phyloP scores from a whole-genome alignment of 2,888 invertebrate genomes.

The Drosophila kambysellisi region DNA sequence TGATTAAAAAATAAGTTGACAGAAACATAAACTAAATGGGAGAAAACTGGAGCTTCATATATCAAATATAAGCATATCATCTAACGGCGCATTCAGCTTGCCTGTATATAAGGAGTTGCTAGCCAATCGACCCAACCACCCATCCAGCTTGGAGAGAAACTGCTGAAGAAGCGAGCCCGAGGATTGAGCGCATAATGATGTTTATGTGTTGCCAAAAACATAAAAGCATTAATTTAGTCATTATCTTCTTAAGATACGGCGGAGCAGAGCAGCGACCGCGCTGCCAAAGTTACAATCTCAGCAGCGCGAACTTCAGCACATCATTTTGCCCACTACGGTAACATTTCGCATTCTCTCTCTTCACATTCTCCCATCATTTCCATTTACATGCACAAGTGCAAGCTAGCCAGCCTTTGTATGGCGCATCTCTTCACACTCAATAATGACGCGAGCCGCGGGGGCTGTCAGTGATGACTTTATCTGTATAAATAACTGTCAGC shows the following conservation, averaged over 20 bases:
- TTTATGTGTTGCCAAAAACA: conserved; percentile 85
- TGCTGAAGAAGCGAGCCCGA: conserved; percentile 28
- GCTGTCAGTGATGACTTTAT: conserved; percentile 82
- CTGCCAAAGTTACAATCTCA: conserved; percentile 16
- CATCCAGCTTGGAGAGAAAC: conserved; percentile 22
- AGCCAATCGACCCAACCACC: neutral
- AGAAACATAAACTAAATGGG: neutral
- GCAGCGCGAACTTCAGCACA: conserved; percentile 69
- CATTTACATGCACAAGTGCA: conserved; percentile 14
- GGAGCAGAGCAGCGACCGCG: conserved; percentile 39
- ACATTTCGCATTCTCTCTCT: conserved; percentile 33
- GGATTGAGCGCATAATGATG: conserved; percentile 83
- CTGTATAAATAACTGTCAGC: conserved; percentile 82
- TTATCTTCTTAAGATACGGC: conserved; percentile 85
- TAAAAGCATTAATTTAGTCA: conserved; percentile 86
- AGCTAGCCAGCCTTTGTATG: conserved; percentile 26
- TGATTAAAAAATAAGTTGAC: neutral
- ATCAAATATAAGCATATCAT: neutral
- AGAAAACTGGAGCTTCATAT: too few species aligned
- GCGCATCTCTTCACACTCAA: conserved; percentile 37
- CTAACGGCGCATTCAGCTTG: neutral
- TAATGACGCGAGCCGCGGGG: conserved; percentile 51
- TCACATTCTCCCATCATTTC: neutral
- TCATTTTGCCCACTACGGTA: conserved; percentile 63
- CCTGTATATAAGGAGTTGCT: conserved; percentile 36